Evolutionary conservation across 2,797 vertebrate genomes (phyloP).

Genomic region (Tauraco hartlaubi): DNA sequence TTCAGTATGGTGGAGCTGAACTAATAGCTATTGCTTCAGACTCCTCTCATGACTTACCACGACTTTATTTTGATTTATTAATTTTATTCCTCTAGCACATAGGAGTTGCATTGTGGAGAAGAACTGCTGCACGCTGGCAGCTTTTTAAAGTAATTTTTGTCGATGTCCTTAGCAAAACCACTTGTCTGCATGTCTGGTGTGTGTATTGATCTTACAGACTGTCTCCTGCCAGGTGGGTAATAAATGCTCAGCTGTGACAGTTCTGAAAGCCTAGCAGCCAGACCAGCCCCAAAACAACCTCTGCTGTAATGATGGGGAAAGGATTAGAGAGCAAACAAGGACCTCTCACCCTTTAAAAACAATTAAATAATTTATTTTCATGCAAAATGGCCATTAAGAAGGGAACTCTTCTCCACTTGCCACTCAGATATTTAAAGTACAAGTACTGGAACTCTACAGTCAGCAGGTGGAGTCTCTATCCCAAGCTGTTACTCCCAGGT

Average conservation of each 20-base stretch:
- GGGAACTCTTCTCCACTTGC: not conserved
- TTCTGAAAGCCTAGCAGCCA: not conserved
- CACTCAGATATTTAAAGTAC: not conserved
- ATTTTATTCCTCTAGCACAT: not conserved
- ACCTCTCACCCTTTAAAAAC: not conserved
- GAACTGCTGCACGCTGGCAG: not conserved
- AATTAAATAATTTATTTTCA: conserved; percentile 29
- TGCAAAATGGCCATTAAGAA: not conserved
- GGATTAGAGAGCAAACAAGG: not conserved
- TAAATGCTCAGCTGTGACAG: not conserved
- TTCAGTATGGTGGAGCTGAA: not conserved
- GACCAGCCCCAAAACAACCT: not conserved
- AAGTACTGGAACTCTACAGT: not conserved
- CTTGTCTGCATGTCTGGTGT: not conserved
- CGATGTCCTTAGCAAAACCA: not conserved
- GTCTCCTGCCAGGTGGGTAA: not conserved
- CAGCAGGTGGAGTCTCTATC: not conserved
- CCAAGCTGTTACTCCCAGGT: not conserved
- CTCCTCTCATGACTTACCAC: not conserved
- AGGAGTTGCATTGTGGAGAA: not conserved
- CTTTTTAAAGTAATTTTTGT: conserved; percentile 5
- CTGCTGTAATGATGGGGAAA: not conserved
- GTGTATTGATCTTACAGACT: not conserved
- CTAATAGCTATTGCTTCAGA: not conserved
- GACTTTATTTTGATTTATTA: conserved; percentile 16